Evolutionary conservation across 2,888 invertebrate genomes (phyloP), one percentile per base, ranked within the genome.

Genomic region (Agrochola macilenta): DNA sequence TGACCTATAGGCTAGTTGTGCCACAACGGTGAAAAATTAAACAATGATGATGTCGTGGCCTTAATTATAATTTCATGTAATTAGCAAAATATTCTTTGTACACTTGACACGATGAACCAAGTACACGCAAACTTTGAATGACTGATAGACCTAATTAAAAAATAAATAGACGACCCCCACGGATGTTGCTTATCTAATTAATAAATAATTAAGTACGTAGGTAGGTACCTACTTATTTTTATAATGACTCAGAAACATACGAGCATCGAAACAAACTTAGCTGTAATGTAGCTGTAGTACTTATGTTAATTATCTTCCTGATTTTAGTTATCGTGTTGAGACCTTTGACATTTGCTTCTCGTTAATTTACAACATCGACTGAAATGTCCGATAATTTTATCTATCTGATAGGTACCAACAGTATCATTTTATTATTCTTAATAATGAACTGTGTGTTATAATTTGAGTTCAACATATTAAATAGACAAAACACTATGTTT

Each of bases 271-370:
- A 77, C 30, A 26, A 52, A 35, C 7, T 35, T 43, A n/a, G 5
- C 43, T 30, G 54, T 60, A n/a, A 26, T 30, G 30, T 78, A 49
- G 0, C 0, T 39, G n/a, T n/a, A n/a, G n/a, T n/a, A 39, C 39
- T 49, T 26, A 69, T 64, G 12, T 63, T 26, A 17, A 58, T 60
- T 81, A 85, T 87, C 75, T 73, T 75, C 68, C 75, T 73, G 60
- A 74, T 74, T 71, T 74, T 39, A 61, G 12, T 71, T 81, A 87
- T 84, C 85, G 23, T 54, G 5, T 66, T 43, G 0, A 35, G 43
- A 75, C 86, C 79, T 86, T 74, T 85, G 75, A 85, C 85, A 49
- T 85, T 85, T 70, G 61, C 1, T 63, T 75, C 74, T 69, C 35
- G 54, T 30, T 73, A 65, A 71, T 66, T 79, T 57, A 78, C 43